These are phyloP conservation scores for Chymomyza amoena DNA, from an alignment of 2,888 invertebrate species.

Conservation along the genomic window DNA sequence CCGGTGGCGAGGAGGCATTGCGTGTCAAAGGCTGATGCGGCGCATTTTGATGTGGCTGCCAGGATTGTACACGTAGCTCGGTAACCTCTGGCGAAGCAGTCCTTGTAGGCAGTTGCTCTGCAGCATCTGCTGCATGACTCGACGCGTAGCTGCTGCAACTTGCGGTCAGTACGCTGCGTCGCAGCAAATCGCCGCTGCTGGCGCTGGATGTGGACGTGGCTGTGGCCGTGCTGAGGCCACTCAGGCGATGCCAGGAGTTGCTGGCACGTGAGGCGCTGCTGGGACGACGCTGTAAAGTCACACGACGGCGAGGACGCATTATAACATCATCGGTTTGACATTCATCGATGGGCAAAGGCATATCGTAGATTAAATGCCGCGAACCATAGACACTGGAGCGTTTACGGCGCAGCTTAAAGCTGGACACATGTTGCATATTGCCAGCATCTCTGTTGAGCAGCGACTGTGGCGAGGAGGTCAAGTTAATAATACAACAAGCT, in stretches of 20 bases:
- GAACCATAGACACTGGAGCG: constrained; percentile 80
- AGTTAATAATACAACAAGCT: neutral
- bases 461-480: neutral
- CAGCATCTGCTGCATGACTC: constrained; percentile 56
- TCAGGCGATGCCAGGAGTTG: constrained; percentile 64
- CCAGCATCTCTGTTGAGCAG: neutral
- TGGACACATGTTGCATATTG: constrained; percentile 21
- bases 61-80: constrained; percentile 70
- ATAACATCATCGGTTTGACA: constrained; percentile 80
- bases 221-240: constrained; percentile 66
- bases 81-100: constrained; percentile 14
- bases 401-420: constrained; percentile 77
- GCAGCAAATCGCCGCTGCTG: constrained; percentile 60
- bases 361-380: constrained; percentile 82
- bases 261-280: constrained; percentile 45
- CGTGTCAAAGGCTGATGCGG: constrained; percentile 78
- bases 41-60: constrained; percentile 66
- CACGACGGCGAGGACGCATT: constrained; percentile 71
- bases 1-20: constrained; percentile 80
- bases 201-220: constrained; percentile 62
- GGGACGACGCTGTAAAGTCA: constrained; percentile 39
- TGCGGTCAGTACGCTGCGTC: constrained; percentile 65
- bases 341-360: constrained; percentile 82
- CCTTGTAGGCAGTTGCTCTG: constrained; percentile 21
- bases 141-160: constrained; percentile 70